These are phyloP conservation scores for Oncorhynchus clarkii DNA, from an alignment of 2,113 vertebrate species.

Conservation along the genomic window DNA sequence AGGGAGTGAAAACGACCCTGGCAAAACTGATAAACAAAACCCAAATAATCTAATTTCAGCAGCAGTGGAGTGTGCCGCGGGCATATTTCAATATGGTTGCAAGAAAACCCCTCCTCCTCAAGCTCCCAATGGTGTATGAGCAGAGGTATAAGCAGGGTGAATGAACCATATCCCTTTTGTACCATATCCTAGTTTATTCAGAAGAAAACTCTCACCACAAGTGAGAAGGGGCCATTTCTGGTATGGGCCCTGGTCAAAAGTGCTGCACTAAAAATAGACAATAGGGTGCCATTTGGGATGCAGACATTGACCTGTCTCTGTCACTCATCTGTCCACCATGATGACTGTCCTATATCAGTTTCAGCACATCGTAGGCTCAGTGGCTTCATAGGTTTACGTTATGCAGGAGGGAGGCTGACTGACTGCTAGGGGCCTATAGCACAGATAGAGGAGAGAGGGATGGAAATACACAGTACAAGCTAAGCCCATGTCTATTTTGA, in stretches of 20 bases:
- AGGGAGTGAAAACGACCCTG: not conserved
- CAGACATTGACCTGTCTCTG: not conserved
- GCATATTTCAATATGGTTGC: not conserved
- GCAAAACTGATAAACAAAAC: not conserved
- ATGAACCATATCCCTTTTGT: no score
- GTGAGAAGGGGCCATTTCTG: not conserved
- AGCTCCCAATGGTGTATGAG: no score
- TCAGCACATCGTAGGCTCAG: conserved; percentile 12
- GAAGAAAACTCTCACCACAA: not conserved
- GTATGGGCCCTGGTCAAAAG: not conserved
- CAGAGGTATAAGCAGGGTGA: not conserved
- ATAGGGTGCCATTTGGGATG: no score
- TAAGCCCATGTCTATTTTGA: not conserved
- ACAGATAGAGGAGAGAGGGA: not conserved
- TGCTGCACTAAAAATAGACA: no score
- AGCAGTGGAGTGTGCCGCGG: not conserved
- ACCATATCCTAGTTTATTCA: no score
- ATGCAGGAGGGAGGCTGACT: not conserved
- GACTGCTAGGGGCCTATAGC: not conserved
- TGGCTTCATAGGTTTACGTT: not conserved
- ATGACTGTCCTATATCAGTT: conserved; percentile 1
- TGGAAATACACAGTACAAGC: conserved; percentile 20
- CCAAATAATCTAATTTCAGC: not conserved
- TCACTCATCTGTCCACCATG: conserved; percentile 14
- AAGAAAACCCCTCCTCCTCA: not conserved